Conservation (phyloP, 1,140 invertebrate genomes). For the Caenorhabditis elegans region DNA sequence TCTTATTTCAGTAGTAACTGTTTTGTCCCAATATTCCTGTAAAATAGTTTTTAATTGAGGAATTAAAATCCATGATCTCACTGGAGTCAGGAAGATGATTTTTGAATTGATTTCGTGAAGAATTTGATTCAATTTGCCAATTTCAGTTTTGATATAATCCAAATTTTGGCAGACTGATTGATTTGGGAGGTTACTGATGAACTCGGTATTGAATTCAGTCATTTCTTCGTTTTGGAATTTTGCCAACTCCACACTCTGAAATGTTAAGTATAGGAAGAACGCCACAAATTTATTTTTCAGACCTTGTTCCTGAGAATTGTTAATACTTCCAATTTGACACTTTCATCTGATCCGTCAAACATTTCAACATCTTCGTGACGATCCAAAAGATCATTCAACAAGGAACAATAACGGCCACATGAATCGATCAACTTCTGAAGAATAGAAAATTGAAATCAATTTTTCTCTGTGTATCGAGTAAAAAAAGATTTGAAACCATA, state of each 20-base stretch:
- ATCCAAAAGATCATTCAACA: not conserved
- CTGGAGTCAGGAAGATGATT: not conserved
- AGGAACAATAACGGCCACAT: not conserved
- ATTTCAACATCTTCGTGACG: not conserved
- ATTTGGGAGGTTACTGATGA: no score
- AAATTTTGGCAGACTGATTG: not conserved
- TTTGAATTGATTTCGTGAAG: not conserved
- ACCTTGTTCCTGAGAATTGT: not conserved
- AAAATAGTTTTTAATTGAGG: not conserved
- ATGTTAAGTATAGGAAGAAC: no score
- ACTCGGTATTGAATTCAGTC: not conserved
- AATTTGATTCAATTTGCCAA: not conserved
- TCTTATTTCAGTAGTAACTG: not conserved
- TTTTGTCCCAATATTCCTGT: not conserved
- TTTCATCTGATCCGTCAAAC: not conserved
- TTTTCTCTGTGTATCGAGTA: no score
- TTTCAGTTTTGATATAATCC: not conserved
- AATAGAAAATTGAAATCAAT: no score
- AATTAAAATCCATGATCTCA: not conserved
- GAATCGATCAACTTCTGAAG: not conserved
- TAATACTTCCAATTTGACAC: not conserved
- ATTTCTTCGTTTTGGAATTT: not conserved
- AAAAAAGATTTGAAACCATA: no score
- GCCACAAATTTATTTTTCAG: not conserved
- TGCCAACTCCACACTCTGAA: not conserved